Percentiles rank a stretch among this genome's conserved stretches.
These are phyloP conservation scores for Eugnorisma glareosa DNA, from an alignment of 2,888 invertebrate genomes.

Conservation along the genomic window DNA sequence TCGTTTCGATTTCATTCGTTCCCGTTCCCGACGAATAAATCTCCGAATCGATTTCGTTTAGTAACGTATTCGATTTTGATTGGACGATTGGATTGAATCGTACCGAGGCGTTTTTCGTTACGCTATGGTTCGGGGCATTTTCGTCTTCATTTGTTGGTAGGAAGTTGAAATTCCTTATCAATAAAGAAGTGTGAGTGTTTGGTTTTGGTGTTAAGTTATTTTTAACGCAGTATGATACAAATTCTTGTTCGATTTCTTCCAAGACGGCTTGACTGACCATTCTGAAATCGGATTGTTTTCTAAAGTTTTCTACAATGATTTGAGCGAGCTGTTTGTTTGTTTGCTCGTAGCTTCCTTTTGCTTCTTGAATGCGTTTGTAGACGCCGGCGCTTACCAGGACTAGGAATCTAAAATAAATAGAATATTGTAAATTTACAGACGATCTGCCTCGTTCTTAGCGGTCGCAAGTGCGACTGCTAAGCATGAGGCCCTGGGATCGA, in stretches of 20 bases:
- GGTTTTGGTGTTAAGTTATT: slow-evolving; percentile 90
- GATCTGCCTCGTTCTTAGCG: too few relatives aligned
- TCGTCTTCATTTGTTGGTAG: slow-evolving; percentile 90
- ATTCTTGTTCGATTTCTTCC: slow-evolving; percentile 95
- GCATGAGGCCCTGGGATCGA: too few relatives aligned
- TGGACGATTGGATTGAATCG: slow-evolving; percentile 92
- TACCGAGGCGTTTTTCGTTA: slow-evolving; percentile 89
- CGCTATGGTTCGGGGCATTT: slow-evolving; percentile 66
- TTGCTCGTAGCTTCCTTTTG: slow-evolving; percentile 92
- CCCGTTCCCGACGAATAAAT: slow-evolving; percentile 81
- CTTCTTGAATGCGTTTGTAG: slow-evolving; percentile 95
- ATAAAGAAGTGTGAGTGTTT: slow-evolving; percentile 95
- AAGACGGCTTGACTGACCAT: slow-evolving; percentile 96
- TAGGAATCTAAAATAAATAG: slow-evolving; percentile 91
- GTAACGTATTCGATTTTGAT: slow-evolving; percentile 85
- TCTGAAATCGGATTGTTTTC: slow-evolving; percentile 94
- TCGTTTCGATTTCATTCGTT: slow-evolving; percentile 74
- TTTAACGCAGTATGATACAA: slow-evolving; percentile 94
- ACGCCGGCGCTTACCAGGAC: slow-evolving; percentile 96
- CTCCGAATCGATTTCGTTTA: slow-evolving; percentile 86
- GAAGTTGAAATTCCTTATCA: slow-evolving; percentile 96
- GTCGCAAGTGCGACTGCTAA: too few relatives aligned
- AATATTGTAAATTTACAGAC: not conserved
- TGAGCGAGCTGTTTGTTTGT: slow-evolving; percentile 95
- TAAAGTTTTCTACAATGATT: slow-evolving; percentile 95